Percentiles rank a stretch among this genome's conserved stretches.
phyloP scores from a whole-genome alignment of 2,113 vertebrate species.

The Isurus oxyrinchus region DNA sequence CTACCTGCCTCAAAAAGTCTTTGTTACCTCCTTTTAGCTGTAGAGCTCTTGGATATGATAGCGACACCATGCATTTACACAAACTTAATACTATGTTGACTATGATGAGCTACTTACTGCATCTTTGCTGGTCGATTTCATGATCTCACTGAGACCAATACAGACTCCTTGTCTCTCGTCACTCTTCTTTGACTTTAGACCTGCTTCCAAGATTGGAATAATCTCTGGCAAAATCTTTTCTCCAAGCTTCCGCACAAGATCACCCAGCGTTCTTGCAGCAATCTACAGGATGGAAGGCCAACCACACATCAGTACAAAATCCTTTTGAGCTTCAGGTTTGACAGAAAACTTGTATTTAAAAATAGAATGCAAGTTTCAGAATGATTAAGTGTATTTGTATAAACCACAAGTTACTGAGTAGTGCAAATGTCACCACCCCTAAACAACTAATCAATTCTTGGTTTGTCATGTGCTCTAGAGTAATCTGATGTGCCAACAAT shows the following conservation, averaged over 20 bases:
- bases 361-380: neutral
- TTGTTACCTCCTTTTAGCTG: neutral
- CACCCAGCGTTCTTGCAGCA: constrained; percentile 87
- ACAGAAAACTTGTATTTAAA: neutral
- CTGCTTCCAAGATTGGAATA: constrained; percentile 93
- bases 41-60: neutral
- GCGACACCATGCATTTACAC: neutral
- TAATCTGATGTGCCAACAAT: neutral
- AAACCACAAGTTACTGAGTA: neutral
- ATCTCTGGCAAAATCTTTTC: constrained; percentile 98
- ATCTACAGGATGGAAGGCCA: constrained; percentile 59
- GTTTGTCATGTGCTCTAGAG: neutral
- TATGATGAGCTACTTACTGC: constrained; percentile 66
- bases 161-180: constrained; percentile 96
- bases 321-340: neutral
- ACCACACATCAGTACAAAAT: neutral
- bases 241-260: constrained; percentile 93
- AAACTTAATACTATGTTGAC: fast-evolving
- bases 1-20: too few species aligned
- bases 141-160: constrained; percentile 93
- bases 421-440: too few species aligned
- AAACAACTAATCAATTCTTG: neutral
- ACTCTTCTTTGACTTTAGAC: constrained; percentile 86
- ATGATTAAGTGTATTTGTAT: neutral
- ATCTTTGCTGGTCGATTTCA: constrained; percentile 97